A percentile compares a stretch with the other conserved stretches of the same genome.
phyloP scores from a whole-genome alignment of 2,888 invertebrate genomes.

The Thymelicus acteon region DNA sequence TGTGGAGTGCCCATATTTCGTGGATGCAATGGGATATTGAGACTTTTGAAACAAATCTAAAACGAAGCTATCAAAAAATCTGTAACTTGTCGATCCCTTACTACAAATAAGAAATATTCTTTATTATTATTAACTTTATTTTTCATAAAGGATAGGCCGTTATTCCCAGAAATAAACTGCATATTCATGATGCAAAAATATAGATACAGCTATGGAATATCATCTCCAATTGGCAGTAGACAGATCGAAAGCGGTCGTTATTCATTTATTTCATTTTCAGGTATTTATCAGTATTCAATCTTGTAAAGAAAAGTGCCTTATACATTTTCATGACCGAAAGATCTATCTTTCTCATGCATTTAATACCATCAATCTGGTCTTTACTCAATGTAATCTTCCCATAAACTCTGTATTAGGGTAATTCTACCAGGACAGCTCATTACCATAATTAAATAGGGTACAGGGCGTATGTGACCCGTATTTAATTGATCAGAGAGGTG shows the following conservation, averaged over 20 bases:
- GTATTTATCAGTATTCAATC: too few species aligned
- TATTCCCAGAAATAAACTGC: too few species aligned
- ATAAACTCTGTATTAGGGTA: slow-evolving; percentile 33
- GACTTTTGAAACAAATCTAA: not conserved
- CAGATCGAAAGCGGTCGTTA: too few species aligned
- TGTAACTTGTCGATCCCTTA: too few species aligned
- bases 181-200: too few species aligned
- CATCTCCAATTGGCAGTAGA: too few species aligned
- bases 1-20: slow-evolving; percentile 30
- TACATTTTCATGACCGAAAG: not conserved
- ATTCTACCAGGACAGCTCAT: slow-evolving; percentile 23
- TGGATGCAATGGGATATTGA: not conserved
- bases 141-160: too few species aligned
- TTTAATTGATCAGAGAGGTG: slow-evolving; percentile 7
- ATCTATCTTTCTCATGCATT: not conserved
- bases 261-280: too few species aligned
- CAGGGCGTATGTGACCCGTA: slow-evolving; percentile 24
- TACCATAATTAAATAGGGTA: slow-evolving; percentile 32
- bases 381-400: slow-evolving; percentile 18
- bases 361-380: slow-evolving; percentile 1
- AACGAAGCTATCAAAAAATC: not conserved
- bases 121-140: too few species aligned
- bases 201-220: too few species aligned
- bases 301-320: too few species aligned
- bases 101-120: too few species aligned